Evolutionary conservation across 2,797 vertebrate species (phyloP), one percentile per base, ranked within the genome.

Genomic region (Epinephelus malabaricus): DNA sequence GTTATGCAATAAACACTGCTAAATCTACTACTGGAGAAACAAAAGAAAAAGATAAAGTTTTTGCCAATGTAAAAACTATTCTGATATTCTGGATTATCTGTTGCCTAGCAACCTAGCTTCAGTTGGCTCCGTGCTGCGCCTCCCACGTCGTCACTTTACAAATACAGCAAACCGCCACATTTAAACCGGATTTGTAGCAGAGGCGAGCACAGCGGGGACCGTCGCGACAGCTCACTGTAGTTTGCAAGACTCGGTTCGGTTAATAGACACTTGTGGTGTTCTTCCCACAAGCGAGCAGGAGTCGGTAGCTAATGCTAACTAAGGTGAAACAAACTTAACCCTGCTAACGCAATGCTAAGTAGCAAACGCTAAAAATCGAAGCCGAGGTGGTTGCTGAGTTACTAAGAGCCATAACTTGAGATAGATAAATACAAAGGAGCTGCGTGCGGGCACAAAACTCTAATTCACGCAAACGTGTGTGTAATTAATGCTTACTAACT

Each of bases 131-230:
- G 80, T 60, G 71, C 88, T 86, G 83, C 90, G 78, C 88, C 89
- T 89, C 91, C 89, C 88, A 92, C 90, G 89, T 90, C 90, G 91
- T 91, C 90, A 90, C 73, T 82, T 86, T 53, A 75, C 79, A 79
- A 88, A 69, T 14, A 54, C 86, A 66, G 73, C 71, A 89, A 86
- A 91, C 90, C 89, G 92, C 93, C 88, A 93, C 90, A 87, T 94
- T 93, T 89, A 86, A 92, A 94, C 73, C 17, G 78, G 66, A 69
- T 18, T 27, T 61, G 64, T 5, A 46, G 47, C 21, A 13, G 51
- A 67, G 34, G 1, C 38, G 13, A 69, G 50, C 50, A 19, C 23
- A 54, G 15, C 27, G 6, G 23, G 6, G 18, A 11, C 0, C 23
- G n/a, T 51, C 2, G 7, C 51, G 45, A 5, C 9, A 15, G 2